Conservation (phyloP, 2,113 vertebrate genomes). For the Varanus salvator region DNA sequence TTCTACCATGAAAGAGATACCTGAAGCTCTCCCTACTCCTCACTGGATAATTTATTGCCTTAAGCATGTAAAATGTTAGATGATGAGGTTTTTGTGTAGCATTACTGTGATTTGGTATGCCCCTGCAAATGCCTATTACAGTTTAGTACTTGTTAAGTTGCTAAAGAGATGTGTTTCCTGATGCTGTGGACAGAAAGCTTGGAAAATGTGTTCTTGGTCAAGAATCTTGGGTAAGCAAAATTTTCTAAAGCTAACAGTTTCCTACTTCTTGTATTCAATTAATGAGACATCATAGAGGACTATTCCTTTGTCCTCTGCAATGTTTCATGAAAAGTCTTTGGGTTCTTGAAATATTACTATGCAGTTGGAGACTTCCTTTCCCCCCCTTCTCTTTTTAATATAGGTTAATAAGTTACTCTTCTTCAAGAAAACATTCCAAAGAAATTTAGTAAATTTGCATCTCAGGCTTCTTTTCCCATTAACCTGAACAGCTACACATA, state of each 20-base stretch:
- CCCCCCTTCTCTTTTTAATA: neutral
- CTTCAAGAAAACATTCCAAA: neutral
- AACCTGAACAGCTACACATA: neutral
- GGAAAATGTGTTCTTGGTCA: neutral
- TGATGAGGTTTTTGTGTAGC: neutral
- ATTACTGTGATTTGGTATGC: neutral
- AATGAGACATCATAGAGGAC: too few relatives aligned
- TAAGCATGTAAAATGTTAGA: neutral
- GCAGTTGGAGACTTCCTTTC: neutral
- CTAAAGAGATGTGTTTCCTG: neutral
- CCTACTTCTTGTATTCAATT: neutral
- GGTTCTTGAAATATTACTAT: too few relatives aligned
- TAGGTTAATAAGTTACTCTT: too few relatives aligned
- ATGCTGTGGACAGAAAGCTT: neutral
- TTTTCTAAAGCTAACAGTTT: conserved; percentile 6
- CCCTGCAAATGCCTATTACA: neutral
- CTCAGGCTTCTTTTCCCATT: neutral
- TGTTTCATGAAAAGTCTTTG: too few relatives aligned
- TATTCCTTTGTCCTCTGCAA: neutral
- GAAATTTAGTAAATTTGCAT: neutral
- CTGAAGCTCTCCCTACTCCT: neutral
- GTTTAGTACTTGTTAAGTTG: neutral
- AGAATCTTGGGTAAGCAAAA: neutral
- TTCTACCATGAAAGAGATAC: neutral
- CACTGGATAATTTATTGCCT: neutral